Conservation (phyloP, 2,113 vertebrate species). For the Xenopus laevis region DNA sequence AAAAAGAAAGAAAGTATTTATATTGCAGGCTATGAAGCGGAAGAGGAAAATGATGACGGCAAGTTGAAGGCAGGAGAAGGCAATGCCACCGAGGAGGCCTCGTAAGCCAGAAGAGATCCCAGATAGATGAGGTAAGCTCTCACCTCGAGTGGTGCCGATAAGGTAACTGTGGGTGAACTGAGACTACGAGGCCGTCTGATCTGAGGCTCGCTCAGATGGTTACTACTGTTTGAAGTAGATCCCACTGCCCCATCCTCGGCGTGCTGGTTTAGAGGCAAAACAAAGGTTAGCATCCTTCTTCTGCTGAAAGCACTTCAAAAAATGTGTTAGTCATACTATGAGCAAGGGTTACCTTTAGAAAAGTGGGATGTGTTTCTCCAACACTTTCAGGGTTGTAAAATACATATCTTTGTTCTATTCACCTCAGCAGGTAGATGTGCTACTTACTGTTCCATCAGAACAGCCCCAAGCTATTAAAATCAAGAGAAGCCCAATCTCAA, state of each 20-base stretch:
- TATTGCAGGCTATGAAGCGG: slow-evolving; percentile 4
- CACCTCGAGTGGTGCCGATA: slow-evolving; percentile 92
- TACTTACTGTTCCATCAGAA: too few species aligned
- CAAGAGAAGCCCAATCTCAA: too few species aligned
- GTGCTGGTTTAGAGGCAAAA: slow-evolving; percentile 68
- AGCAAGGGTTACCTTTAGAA: too few species aligned
- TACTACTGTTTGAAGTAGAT: slow-evolving; percentile 73
- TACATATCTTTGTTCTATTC: too few species aligned
- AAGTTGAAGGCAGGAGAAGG: slow-evolving; percentile 15
- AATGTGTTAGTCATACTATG: too few species aligned
- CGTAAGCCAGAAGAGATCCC: slow-evolving; percentile 5
- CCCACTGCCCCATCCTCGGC: slow-evolving; percentile 83
- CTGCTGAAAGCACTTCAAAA: background rate
- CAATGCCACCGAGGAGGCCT: slow-evolving; percentile 29
- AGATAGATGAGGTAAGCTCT: slow-evolving; percentile 53
- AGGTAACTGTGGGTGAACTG: slow-evolving; percentile 91
- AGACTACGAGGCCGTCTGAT: slow-evolving; percentile 91
- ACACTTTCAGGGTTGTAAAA: too few species aligned
- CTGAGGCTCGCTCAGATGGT: slow-evolving; percentile 87
- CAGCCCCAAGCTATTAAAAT: too few species aligned
- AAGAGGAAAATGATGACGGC: slow-evolving; percentile 2
- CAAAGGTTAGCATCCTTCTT: slow-evolving; percentile 50
- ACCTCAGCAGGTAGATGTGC: too few species aligned
- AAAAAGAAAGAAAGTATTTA: slow-evolving; percentile 22
- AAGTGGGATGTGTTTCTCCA: too few species aligned